phyloP scores from a whole-genome alignment of 2,888 invertebrate genomes.

The Coelinius sp. region DNA sequence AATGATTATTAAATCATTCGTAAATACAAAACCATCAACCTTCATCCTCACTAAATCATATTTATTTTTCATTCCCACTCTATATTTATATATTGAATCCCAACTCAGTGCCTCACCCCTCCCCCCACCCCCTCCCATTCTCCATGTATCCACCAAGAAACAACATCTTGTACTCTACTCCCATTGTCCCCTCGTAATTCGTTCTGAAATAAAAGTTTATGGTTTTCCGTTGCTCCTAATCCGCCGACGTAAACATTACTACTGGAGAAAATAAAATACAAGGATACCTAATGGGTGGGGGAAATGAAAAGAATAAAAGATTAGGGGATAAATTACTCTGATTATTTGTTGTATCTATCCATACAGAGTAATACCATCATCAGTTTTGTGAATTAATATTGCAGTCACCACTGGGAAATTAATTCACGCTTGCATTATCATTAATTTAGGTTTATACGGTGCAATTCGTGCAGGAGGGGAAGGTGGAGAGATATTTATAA shows the following conservation, averaged over 20 bases:
- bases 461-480: neutral
- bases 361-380: neutral
- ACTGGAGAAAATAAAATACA: neutral
- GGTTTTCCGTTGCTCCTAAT: neutral
- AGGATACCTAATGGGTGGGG: neutral
- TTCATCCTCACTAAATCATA: neutral
- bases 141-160: neutral
- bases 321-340: neutral
- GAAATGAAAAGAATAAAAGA: neutral
- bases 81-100: neutral
- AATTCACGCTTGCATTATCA: conserved; percentile 30
- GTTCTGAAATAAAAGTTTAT: conserved; percentile 10
- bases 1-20: neutral
- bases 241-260: neutral
- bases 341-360: neutral
- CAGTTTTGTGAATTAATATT: conserved; percentile 28
- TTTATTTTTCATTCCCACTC: neutral
- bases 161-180: neutral
- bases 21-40: neutral
- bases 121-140: too few species aligned
- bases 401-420: conserved; percentile 12
- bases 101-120: too few species aligned
- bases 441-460: conserved; percentile 17
- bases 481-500: neutral
- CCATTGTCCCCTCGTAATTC: conserved; percentile 12